These are phyloP conservation scores for Boleophthalmus pectinirostris DNA, from an alignment of 2,113 vertebrate species.

Conservation along the genomic window DNA sequence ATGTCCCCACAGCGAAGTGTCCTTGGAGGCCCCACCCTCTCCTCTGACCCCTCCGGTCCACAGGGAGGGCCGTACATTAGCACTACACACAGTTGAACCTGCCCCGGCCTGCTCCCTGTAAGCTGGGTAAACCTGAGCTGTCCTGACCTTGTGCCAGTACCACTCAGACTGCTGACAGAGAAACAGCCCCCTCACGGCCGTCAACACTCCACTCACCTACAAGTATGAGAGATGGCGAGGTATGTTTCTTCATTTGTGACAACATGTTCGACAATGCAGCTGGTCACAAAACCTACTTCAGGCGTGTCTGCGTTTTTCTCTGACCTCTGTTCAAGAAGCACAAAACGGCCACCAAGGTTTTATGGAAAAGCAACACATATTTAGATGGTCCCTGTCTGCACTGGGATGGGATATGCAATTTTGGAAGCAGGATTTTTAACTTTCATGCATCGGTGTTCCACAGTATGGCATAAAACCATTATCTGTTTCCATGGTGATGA, in stretches of 20 bases:
- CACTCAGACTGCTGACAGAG: conserved; percentile 6
- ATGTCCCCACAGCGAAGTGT: background rate
- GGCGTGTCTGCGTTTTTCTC: too few relatives aligned
- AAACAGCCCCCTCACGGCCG: background rate
- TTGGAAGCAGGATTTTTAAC: too few relatives aligned
- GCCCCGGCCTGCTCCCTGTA: conserved; percentile 2
- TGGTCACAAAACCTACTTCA: background rate
- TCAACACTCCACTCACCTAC: background rate
- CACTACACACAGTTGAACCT: conserved; percentile 4
- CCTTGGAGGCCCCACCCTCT: conserved; percentile 4
- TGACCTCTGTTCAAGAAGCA: too few relatives aligned
- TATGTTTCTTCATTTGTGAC: background rate
- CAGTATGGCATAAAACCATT: too few relatives aligned
- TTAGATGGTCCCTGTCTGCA: too few relatives aligned
- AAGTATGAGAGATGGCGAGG: background rate
- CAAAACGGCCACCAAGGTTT: too few relatives aligned
- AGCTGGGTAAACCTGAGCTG: background rate
- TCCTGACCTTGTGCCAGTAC: conserved; percentile 7
- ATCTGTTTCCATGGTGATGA: too few relatives aligned
- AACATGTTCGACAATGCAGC: background rate
- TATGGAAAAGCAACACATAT: too few relatives aligned
- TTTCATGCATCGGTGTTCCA: too few relatives aligned
- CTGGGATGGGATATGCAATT: too few relatives aligned
- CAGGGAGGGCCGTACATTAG: conserved; percentile 1
- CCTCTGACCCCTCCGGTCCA: background rate